These are phyloP conservation scores for Peromyscus attwateri DNA, from an alignment of 2,797 vertebrate species.

Conservation along the genomic window DNA sequence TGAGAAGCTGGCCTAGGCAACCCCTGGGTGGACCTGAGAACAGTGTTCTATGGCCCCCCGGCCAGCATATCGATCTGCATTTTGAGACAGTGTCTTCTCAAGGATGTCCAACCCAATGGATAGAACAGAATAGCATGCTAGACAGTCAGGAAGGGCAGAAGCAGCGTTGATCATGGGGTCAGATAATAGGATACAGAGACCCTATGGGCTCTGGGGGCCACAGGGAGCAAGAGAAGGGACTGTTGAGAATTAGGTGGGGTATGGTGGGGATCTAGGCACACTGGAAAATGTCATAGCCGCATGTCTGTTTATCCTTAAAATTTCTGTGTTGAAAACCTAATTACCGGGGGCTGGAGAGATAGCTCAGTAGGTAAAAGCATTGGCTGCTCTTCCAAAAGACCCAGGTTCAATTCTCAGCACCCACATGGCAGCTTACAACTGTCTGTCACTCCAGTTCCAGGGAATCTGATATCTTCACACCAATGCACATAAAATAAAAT, in stretches of 20 bases:
- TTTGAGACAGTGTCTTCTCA: neutral
- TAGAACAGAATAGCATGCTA: neutral
- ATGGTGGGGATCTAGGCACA: neutral
- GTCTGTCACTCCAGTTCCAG: too few relatives aligned
- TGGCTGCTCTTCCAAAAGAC: too few relatives aligned
- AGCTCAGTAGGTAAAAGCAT: too few relatives aligned
- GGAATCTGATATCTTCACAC: too few relatives aligned
- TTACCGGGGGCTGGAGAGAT: neutral
- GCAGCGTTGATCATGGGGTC: neutral
- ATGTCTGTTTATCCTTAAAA: neutral
- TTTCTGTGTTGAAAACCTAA: neutral
- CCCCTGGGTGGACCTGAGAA: neutral
- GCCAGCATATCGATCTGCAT: neutral
- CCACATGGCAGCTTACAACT: too few relatives aligned
- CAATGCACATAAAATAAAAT: too few relatives aligned
- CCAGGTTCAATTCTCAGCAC: too few relatives aligned
- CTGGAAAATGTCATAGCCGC: neutral
- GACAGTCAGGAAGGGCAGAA: neutral
- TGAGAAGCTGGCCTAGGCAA: neutral
- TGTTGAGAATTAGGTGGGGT: neutral
- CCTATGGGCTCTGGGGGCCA: neutral
- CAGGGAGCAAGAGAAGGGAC: neutral
- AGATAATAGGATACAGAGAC: neutral
- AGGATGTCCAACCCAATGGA: neutral
- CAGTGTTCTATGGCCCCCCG: accelerated